Evolutionary conservation across 30 jellyfish, hydroid and myxozoan genomes (phyloP).

Genomic region (Hydractinia echinata): DNA sequence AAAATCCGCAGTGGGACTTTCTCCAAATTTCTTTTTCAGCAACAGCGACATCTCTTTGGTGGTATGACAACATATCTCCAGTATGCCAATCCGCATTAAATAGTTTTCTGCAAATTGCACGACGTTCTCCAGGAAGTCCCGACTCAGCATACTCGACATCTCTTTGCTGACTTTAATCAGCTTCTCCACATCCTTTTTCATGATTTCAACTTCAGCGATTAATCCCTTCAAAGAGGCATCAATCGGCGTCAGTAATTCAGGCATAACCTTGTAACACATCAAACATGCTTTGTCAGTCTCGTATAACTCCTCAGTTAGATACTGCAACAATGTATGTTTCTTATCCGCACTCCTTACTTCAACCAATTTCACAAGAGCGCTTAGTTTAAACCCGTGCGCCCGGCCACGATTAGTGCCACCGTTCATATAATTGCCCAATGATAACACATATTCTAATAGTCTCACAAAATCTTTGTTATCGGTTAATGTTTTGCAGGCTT

Average conservation of each 20-base stretch:
- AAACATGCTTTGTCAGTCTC: slow-evolving; percentile 57
- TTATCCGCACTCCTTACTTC: slow-evolving; percentile 65
- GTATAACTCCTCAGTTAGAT: slow-evolving; percentile 67
- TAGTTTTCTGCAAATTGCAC: slow-evolving; percentile 33
- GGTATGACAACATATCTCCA: slow-evolving; percentile 43
- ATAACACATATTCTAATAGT: slow-evolving; percentile 59
- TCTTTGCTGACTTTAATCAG: slow-evolving; percentile 42
- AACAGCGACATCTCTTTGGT: slow-evolving; percentile 38
- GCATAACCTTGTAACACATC: slow-evolving; percentile 66
- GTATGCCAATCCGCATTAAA: slow-evolving; percentile 20
- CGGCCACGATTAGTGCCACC: slow-evolving; percentile 96
- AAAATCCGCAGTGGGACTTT: slow-evolving; percentile 39
- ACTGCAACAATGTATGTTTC: slow-evolving; percentile 51
- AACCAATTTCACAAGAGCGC: slow-evolving; percentile 67
- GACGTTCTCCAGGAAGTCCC: slow-evolving; percentile 39
- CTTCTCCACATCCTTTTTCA: slow-evolving; percentile 57
- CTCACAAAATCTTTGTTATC: slow-evolving; percentile 45
- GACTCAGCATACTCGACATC: slow-evolving; percentile 11
- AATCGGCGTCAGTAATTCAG: slow-evolving; percentile 58
- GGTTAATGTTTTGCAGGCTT: slow-evolving; percentile 45
- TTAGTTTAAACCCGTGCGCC: slow-evolving; percentile 86
- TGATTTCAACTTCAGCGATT: slow-evolving; percentile 76
- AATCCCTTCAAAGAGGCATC: slow-evolving; percentile 71
- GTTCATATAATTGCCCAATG: slow-evolving; percentile 78
- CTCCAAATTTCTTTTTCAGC: slow-evolving; percentile 67